Percentiles rank a stretch among this genome's conserved stretches.
Evolutionary conservation across 2,888 invertebrate genomes (phyloP).

Genomic region (Phlogophora meticulosa): DNA sequence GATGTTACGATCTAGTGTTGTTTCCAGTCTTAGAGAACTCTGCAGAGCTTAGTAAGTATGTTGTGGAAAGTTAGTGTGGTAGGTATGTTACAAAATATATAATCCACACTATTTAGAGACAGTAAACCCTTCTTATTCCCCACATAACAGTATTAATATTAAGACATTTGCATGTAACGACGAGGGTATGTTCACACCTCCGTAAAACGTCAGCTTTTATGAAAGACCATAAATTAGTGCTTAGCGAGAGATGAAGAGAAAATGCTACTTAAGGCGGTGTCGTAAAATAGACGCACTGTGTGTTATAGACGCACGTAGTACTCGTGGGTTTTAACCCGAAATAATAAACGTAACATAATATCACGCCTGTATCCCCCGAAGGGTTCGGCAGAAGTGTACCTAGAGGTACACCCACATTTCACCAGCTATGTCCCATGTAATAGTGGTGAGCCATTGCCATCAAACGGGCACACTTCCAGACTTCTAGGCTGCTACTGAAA

Average conservation of each 20-base stretch:
- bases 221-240: slow-evolving; percentile 63
- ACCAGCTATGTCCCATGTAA: too few species aligned
- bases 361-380: too few species aligned
- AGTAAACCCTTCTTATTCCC: slow-evolving; percentile 16
- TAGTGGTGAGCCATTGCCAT: too few species aligned
- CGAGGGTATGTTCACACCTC: slow-evolving; percentile 44
- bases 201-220: slow-evolving; percentile 61
- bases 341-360: too few species aligned
- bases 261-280: slow-evolving; percentile 31
- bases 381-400: too few species aligned
- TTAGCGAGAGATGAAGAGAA: slow-evolving; percentile 45
- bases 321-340: not conserved
- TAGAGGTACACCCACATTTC: too few species aligned
- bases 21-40: too few species aligned
- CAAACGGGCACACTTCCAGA: too few species aligned
- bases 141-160: slow-evolving; percentile 35
- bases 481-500: too few species aligned
- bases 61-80: too few species aligned
- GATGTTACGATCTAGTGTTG: too few species aligned
- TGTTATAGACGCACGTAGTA: slow-evolving; percentile 30
- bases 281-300: slow-evolving; percentile 49
- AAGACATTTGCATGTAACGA: slow-evolving; percentile 45
- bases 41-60: too few species aligned
- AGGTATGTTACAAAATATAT: not conserved
- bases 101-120: not conserved